These are phyloP conservation scores for Eulemur rubriventer DNA, from an alignment of 2,797 vertebrate genomes.

Conservation along the genomic window DNA sequence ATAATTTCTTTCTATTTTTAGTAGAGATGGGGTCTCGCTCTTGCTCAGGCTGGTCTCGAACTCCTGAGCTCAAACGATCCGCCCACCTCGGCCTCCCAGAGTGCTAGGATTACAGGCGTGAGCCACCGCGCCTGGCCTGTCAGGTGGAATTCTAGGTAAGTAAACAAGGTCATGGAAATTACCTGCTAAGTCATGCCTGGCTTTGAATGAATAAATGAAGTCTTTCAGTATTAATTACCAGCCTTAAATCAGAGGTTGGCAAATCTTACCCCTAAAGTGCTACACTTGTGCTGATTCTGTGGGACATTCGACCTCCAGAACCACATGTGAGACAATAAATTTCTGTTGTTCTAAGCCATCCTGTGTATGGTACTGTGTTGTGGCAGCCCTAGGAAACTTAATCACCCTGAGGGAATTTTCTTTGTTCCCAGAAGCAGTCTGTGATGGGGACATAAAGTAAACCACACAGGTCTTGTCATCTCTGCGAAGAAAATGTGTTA, in stretches of 20 bases:
- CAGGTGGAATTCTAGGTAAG: neutral
- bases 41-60: too few species aligned
- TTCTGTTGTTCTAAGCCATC: neutral
- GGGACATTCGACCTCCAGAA: neutral
- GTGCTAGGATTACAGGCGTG: too few species aligned
- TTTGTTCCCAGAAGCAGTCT: neutral
- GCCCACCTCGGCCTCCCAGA: too few species aligned
- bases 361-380: neutral
- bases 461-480: neutral
- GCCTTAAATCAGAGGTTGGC: neutral
- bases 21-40: too few species aligned
- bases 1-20: too few species aligned
- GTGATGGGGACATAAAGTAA: neutral
- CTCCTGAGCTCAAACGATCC: too few species aligned
- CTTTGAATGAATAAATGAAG: neutral
- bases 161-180: neutral
- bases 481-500: neutral
- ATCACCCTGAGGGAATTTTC: neutral
- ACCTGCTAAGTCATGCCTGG: neutral
- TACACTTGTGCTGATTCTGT: neutral
- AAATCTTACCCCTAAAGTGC: neutral
- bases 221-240: neutral
- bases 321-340: neutral
- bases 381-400: neutral
- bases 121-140: too few species aligned